A percentile compares a stretch with the other conserved stretches of the same genome.
Conservation (phyloP, 2,888 invertebrate species). For the Aphelenchoides bicaudatus region DNA sequence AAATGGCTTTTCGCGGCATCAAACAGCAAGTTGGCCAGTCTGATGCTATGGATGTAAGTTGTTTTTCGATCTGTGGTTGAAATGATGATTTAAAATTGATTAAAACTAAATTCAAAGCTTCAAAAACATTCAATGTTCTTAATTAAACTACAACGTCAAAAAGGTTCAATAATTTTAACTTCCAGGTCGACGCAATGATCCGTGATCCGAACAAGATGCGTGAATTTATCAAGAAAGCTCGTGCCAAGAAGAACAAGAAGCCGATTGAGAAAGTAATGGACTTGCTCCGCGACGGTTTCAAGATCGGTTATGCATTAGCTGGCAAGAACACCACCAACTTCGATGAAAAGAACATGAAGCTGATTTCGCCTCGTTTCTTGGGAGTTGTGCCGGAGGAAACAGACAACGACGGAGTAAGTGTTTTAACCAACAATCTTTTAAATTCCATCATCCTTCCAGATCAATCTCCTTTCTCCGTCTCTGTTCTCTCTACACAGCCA, state of each 20-base stretch:
- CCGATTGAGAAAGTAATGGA: slow-evolving; percentile 13
- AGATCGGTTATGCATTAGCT: slow-evolving; percentile 13
- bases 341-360: slow-evolving; percentile 26
- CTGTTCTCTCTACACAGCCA: slow-evolving; percentile 44
- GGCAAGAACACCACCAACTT: slow-evolving; percentile 26
- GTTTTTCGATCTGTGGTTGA: neutral
- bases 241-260: slow-evolving; percentile 1
- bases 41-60: slow-evolving; percentile 9
- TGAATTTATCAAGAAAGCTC: slow-evolving; percentile 11
- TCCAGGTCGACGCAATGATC: slow-evolving; percentile 10
- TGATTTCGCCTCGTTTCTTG: slow-evolving; percentile 18
- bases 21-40: neutral
- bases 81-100: neutral
- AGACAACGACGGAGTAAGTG: slow-evolving; percentile 14
- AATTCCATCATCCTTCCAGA: slow-evolving; percentile 28
- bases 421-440: neutral
- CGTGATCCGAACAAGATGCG: slow-evolving; percentile 11
- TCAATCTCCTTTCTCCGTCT: slow-evolving; percentile 47
- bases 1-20: neutral
- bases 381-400: slow-evolving; percentile 19
- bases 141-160: neutral
- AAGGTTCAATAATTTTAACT: neutral
- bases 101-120: slow-evolving; percentile 9
- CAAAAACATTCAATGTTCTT: slow-evolving; percentile 9
- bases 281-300: slow-evolving; percentile 14